Base-by-base conservation (phyloP, 2,797 vertebrate species). In the Petrocephalus schoutedeni region DNA sequence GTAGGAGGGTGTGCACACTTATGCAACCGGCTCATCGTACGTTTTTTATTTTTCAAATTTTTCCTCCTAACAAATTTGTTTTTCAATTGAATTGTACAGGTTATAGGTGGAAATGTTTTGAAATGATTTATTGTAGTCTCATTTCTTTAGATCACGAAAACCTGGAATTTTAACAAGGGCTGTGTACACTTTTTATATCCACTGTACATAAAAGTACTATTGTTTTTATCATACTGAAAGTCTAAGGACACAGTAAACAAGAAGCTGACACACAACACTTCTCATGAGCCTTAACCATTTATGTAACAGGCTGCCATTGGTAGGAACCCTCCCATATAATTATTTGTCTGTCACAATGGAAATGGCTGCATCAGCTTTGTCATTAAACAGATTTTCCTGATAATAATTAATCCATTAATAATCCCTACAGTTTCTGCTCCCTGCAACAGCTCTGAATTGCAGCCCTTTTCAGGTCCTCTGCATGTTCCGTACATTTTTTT, bases 331-430 rank as follows among this genome's bases (percentile, higher is more conserved):
- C 28, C 56, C 85, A 58, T 21, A 10, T 14, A 41, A 61, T 41
- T 86, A 58, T 61, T 14, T 41, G 28, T 10, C 28, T 58, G 54
- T 59, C 7, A 1, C 6, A 9, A 41, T 49, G 56, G 32, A 86
- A 86, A 56, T 16, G 45, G 51, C 49, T 16, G 45, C 51, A 86
- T 32, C 16, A 7, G 32, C 19, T 59, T 28, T 45, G 14, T 45
- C 56, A 59, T 36, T 45, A 45, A 32, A 58, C 54, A n/a, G 54
- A 6, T 36, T 14, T 57, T 85, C 10, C 83, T 84, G 23, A 84
- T 84, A 84, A 53, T 56, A 84, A 84, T 84, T 10, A 32, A 84
- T 84, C 82, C 51, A 84, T 84, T 54, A 84, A 84, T 53, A 84
- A 84, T 84, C 45, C 12, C 83, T 57, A 23, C 14, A 85, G 57